Percentiles rank a stretch among this genome's conserved stretches.
These are phyloP conservation scores for Caerostris darwini DNA, from an alignment of 1,140 invertebrate species.

Conservation along the genomic window DNA sequence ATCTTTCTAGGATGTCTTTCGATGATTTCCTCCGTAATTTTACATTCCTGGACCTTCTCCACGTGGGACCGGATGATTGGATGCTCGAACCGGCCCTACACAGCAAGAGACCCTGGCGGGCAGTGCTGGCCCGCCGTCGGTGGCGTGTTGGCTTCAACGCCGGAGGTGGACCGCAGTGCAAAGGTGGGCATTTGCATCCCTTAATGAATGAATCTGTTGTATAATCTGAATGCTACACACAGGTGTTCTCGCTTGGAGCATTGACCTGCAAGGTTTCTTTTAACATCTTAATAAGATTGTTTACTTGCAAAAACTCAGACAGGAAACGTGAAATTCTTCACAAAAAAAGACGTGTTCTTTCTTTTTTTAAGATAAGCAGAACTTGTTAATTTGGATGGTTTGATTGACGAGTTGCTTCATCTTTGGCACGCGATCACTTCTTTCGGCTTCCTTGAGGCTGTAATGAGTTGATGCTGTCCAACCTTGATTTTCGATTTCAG, in stretches of 20 bases:
- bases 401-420: background rate
- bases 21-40: slow-evolving; percentile 88
- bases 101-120: slow-evolving; percentile 87
- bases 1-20: slow-evolving; percentile 87
- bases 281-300: background rate
- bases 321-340: background rate
- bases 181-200: slow-evolving; percentile 81
- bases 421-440: background rate
- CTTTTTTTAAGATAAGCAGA: background rate
- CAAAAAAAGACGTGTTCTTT: background rate
- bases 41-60: slow-evolving; percentile 88
- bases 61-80: slow-evolving; percentile 90
- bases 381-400: slow-evolving; percentile 16
- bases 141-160: slow-evolving; percentile 88
- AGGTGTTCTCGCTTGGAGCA: background rate
- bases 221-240: background rate
- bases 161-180: slow-evolving; percentile 86
- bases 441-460: background rate
- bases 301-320: background rate
- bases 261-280: background rate
- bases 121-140: slow-evolving; percentile 86
- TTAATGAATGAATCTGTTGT: background rate
- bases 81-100: slow-evolving; percentile 86
- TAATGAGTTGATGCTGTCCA: background rate
- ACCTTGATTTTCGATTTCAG: slow-evolving; percentile 1